Evolutionary conservation across 2,888 invertebrate genomes (phyloP), one percentile per base, ranked within the genome.

Genomic region (Sarcophaga carnaria): DNA sequence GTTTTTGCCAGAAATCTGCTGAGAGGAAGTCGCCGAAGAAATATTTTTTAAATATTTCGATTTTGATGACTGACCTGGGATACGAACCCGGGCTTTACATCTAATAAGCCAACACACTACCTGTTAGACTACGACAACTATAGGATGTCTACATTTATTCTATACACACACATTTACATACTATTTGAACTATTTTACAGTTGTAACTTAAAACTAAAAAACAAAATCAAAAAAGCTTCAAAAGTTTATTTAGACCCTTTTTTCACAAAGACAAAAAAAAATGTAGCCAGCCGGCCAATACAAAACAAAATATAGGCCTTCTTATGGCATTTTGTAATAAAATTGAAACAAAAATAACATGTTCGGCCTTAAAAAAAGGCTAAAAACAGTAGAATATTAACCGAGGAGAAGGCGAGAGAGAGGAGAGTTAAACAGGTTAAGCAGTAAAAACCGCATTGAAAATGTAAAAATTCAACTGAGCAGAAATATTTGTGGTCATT

Each of bases 401-500:
- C 27, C 14, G 8, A 66, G 27, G 49, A 66, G 12, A 14, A 59
- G 4, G 14, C 22, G 27, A 27, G 20, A 37, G 20, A 37, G 37
- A 45, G 20, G 3, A 20, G 22, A 67, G 5, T 45, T 45, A 49
- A 77, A 37, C 67, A 37, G 37, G 59, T 59, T 67, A 77, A 77
- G 66, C 22, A 54, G 17, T 12, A 45, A 14, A 3, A 47, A 62
- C 45, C 45, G 17, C 60, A 47, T 20, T 22, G 62, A 17, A 37
- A n/a, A 69, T 54, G 20, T 69, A 22, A 69, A 37, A n/a, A 69
- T 49, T 69, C 22, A 69, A 69, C 20, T 47, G 49, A 69, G 69
- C 49, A 69, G 69, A 69, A 72, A 72, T 60, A 20, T 63, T 63
- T 63, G 63, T 63, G 47, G 69, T 49, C 67, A 67, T 67, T 45